Base-by-base conservation (phyloP, 1,140 invertebrate genomes). In the Oryctes rhinoceros region DNA sequence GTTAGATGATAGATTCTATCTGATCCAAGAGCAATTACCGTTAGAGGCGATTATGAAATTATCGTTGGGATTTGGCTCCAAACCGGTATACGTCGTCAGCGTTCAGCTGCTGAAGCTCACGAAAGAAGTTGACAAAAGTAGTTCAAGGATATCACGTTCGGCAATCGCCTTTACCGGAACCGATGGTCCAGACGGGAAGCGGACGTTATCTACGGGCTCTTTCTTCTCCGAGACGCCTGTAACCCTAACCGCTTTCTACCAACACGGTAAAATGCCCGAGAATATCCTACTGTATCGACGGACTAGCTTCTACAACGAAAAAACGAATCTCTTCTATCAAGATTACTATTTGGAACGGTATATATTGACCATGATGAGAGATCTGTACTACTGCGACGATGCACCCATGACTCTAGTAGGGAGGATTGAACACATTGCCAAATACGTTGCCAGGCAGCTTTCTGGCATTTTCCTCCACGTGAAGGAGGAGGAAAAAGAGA, bases 51-150 rank as follows among this genome's bases (percentile, higher is more conserved):
- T 18, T 15, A 4, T 18, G 35, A 78, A 59, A 4, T n/a, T 53
- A 0, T 4, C 11, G 4, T 71, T 71, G 9, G 11, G 3, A 2
- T 3, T 10, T 15, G 1, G 2, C 7, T 5, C 11, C 10, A 78
- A 59, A 35, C 77, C 77, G 18, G 47, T 78, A 44, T 78, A 78
- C 30, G 49, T 78, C 11, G 49, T 59, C 49, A 78, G 47, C 20
- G 24, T 78, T 62, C 18, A 7, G 11, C 10, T 78, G 30, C 0
- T 48, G 18, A 59, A 49, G 15, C 4, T 76, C 35, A 24, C 15
- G n/a, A 76, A 15, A 4, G 75, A 76, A 24, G 4, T 47, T 7
- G 47, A 74, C 7, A 74, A 37, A 24, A 37, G 9, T 5, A 4
- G 2, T 24, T 35, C 67, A 4, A 10, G 35, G 30, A 18, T 35